phyloP scores from a whole-genome alignment of 2,797 vertebrate species.

The Zalophus californianus region DNA sequence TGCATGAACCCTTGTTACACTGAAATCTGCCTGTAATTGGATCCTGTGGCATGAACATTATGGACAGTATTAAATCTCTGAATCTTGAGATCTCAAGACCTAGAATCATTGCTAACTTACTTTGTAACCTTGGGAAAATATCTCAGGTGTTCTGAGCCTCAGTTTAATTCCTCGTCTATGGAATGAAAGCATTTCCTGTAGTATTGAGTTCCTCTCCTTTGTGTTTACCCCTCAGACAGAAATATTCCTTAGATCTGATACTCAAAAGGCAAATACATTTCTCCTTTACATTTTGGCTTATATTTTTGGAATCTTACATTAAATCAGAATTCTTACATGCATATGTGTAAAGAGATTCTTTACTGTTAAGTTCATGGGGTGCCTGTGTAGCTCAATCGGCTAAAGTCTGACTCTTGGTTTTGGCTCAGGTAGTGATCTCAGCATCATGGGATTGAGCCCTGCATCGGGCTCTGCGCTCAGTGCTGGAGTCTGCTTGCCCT shows the following conservation, averaged over 20 bases:
- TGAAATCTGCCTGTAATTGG: slow-evolving; percentile 5
- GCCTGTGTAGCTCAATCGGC: neutral
- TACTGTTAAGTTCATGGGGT: neutral
- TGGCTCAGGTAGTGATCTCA: neutral
- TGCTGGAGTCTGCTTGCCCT: neutral
- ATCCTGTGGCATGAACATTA: neutral
- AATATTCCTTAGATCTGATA: slow-evolving; percentile 33
- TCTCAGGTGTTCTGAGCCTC: neutral
- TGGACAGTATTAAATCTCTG: neutral
- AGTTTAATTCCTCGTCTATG: neutral
- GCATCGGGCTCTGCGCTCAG: neutral
- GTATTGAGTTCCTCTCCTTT: neutral
- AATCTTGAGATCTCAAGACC: neutral
- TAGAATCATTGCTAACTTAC: neutral
- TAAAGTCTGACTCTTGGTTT: neutral
- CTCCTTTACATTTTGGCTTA: neutral
- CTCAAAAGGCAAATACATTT: slow-evolving; percentile 25
- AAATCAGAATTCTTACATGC: neutral
- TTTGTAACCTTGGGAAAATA: slow-evolving; percentile 19
- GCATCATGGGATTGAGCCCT: neutral
- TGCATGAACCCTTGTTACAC: neutral
- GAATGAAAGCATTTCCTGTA: neutral
- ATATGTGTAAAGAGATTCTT: neutral
- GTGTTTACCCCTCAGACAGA: neutral
- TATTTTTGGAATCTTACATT: neutral